Base-by-base conservation (phyloP, 2,113 vertebrate genomes). In the Lasiurus cinereus region DNA sequence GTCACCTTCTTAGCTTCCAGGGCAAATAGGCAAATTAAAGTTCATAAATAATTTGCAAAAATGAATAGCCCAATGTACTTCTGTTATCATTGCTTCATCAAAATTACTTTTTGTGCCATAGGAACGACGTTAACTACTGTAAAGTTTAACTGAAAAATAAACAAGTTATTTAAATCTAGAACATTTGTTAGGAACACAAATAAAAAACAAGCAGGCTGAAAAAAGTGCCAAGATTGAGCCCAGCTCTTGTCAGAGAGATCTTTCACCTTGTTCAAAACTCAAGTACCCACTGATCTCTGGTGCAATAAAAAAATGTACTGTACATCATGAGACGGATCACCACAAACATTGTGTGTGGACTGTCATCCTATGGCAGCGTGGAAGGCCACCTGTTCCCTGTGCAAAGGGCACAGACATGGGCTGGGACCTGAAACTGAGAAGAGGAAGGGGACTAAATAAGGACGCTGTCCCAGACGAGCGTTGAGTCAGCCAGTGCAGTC, bases 221-320 rank as follows among this genome's bases (percentile, higher is more conserved):
- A 21, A 54, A 90, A 97, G 82, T 36, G 22, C 69, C 80, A n/a
- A 5, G 36, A 64, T 52, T 2, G 13, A 48, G 39, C 43, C 27
- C 2, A 73, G 80, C 13, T 52, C 36, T 64, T 79, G 39, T 9
- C 29, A 87, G 94, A 96, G 36, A 94, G 90, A 85, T 86, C 66
- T 43, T 70, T 90, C 56, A 94, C 91, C 48, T 21, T 79, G 92
- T 96, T 93, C 66, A 39, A 73, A 84, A 48, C 70, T 39, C 87
- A 83, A 94, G 6, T 96, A 94, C 92, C 1, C 0, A 36, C 78
- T 91, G 46, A 29, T 31, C 33, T 83, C 59, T 94, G 69, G 36
- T 74, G 29, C 76, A 96, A 97, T 98, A 94, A 97, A 95, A 95
- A 96, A 97, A 95, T 84, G 84, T 84, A 95, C 97, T 94, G 88